A percentile compares a stretch with the other conserved stretches of the same genome.
These are phyloP conservation scores for Pseudochirops corinnae DNA, from an alignment of 2,797 vertebrate species.

Conservation along the genomic window DNA sequence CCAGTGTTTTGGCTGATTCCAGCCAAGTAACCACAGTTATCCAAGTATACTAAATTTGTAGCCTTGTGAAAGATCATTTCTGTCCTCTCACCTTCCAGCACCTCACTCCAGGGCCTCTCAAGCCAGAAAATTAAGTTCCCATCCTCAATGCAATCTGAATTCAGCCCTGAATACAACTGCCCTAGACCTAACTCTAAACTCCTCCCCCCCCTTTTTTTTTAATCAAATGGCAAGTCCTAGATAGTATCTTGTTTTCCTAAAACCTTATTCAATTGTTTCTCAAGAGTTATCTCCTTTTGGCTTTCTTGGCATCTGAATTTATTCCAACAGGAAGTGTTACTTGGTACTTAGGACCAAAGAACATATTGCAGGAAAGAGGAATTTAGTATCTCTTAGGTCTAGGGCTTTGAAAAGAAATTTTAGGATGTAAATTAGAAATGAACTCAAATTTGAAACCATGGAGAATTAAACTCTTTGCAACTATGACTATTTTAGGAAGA, in stretches of 20 bases:
- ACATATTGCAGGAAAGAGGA: neutral
- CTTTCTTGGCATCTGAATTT: neutral
- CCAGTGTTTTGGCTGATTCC: neutral
- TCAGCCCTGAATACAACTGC: neutral
- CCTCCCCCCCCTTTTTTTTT: neutral
- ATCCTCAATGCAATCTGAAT: neutral
- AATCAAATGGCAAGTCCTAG: neutral
- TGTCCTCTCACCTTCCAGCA: neutral
- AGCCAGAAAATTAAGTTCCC: neutral
- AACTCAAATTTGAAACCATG: neutral
- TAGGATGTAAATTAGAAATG: neutral
- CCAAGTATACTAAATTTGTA: neutral
- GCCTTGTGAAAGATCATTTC: neutral
- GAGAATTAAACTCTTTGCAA: neutral
- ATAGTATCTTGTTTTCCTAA: neutral
- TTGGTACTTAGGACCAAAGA: neutral
- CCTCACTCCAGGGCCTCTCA: neutral
- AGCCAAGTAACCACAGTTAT: neutral
- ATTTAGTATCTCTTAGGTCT: neutral
- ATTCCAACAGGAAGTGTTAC: neutral
- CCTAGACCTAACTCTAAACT: neutral
- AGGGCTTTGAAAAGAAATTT: neutral
- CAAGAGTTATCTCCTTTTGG: neutral
- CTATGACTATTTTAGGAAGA: neutral
- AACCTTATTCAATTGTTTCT: neutral